A percentile compares a stretch with the other conserved stretches of the same genome.
These are phyloP conservation scores for Dromius quadrimaculatus DNA, from an alignment of 2,888 invertebrate genomes.

Conservation along the genomic window DNA sequence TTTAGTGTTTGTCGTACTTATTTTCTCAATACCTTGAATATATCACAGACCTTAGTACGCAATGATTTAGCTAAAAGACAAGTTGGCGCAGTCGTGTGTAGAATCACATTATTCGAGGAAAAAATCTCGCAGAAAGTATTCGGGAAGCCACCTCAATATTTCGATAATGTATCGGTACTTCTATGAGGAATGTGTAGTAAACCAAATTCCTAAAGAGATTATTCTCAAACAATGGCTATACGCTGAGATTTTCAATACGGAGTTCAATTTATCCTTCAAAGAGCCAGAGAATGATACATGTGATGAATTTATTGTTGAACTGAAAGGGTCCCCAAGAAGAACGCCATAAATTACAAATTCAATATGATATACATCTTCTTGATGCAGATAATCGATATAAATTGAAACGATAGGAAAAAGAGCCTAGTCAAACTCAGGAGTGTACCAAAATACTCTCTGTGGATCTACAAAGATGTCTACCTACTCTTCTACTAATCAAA, in stretches of 20 bases:
- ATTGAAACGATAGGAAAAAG: conserved; percentile 53
- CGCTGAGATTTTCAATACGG: conserved; percentile 53
- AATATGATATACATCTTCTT: conserved; percentile 52
- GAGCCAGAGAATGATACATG: conserved; percentile 52
- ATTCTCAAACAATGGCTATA: conserved; percentile 54
- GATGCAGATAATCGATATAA: conserved; percentile 53
- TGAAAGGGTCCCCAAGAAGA: conserved; percentile 20
- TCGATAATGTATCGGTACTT: conserved; percentile 52
- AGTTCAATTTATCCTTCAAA: conserved; percentile 53
- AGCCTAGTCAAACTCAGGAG: conserved; percentile 16
- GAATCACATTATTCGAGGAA: conserved; percentile 53
- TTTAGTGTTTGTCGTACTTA: background rate
- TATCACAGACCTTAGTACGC: background rate
- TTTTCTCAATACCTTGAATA: background rate
- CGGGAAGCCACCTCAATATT: conserved; percentile 53
- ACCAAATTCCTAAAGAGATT: conserved; percentile 43
- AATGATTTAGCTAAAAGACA: background rate
- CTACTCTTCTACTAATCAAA: conserved; percentile 54
- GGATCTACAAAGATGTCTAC: conserved; percentile 55
- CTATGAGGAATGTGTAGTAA: conserved; percentile 48
- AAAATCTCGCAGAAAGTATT: conserved; percentile 51
- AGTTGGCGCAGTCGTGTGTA: conserved; percentile 10
- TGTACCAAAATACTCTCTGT: conserved; percentile 2
- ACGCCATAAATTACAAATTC: conserved; percentile 16
- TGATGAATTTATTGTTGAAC: conserved; percentile 45